phyloP scores from a whole-genome alignment of 2,888 invertebrate species.

The Onthophagus sagittarius region DNA sequence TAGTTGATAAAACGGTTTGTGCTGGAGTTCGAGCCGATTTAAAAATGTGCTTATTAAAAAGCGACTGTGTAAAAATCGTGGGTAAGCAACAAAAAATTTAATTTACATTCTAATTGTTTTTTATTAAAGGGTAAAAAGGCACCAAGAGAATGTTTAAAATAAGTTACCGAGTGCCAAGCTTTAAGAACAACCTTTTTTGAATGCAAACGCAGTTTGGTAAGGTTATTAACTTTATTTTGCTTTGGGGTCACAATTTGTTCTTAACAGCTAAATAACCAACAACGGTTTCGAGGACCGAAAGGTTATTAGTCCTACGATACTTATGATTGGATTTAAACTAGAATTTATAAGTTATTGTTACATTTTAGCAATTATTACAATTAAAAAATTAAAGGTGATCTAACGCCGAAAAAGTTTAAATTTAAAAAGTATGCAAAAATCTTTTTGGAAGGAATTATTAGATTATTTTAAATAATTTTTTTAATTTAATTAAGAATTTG shows the following conservation, averaged over 20 bases:
- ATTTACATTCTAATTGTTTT: background rate
- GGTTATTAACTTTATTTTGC: conserved; percentile 36
- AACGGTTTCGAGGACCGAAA: conserved; percentile 75
- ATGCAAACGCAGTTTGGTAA: conserved; percentile 87
- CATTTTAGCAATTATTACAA: background rate
- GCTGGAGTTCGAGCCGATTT: conserved; percentile 78
- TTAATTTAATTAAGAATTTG: too few species aligned
- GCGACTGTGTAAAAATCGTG: conserved; percentile 82
- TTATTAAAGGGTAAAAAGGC: conserved; percentile 66
- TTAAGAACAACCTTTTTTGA: conserved; percentile 80
- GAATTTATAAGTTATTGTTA: background rate
- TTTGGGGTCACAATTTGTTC: conserved; percentile 35
- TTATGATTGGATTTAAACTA: background rate
- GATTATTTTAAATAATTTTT: too few species aligned
- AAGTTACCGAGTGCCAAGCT: conserved; percentile 74
- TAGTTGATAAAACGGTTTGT: conserved; percentile 71
- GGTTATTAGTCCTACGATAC: conserved; percentile 56
- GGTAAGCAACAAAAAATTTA: too few species aligned
- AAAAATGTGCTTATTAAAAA: conserved; percentile 79
- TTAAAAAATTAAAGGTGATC: background rate
- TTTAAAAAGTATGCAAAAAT: too few species aligned
- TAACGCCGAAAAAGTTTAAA: background rate
- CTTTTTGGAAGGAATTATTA: too few species aligned
- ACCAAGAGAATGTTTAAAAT: conserved; percentile 73
- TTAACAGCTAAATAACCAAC: conserved; percentile 69